phyloP scores from a whole-genome alignment of 2,113 vertebrate species.

The Pelusios castaneus region DNA sequence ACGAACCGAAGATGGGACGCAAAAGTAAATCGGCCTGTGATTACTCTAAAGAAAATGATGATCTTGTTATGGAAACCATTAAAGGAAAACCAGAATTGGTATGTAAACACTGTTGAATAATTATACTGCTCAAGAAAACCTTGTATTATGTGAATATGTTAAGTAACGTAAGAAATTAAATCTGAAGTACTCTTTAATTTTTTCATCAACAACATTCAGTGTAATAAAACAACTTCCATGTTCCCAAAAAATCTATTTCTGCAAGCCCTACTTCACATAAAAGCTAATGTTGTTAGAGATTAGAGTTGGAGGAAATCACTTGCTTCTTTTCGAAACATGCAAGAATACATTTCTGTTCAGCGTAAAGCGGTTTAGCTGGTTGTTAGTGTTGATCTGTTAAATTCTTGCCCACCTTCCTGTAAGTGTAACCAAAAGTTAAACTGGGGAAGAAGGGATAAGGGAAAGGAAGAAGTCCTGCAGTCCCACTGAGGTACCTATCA shows the following conservation, averaged over 20 bases:
- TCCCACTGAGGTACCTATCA: background rate
- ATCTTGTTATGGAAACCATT: conserved; percentile 66
- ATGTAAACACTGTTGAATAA: conserved; percentile 28
- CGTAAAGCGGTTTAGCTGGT: conserved; percentile 34
- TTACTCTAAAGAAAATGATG: conserved; percentile 68
- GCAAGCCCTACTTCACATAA: conserved; percentile 22
- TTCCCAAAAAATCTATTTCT: conserved; percentile 28
- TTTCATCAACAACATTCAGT: background rate
- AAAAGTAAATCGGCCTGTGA: conserved; percentile 57
- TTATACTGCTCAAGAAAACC: background rate
- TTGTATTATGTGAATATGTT: background rate
- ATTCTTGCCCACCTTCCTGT: background rate
- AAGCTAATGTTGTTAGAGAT: background rate
- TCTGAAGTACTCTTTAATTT: accelerated
- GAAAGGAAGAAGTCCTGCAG: background rate
- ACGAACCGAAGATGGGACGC: conserved; percentile 41
- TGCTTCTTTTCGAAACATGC: conserved; percentile 34
- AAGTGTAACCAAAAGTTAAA: background rate
- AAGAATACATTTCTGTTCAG: background rate
- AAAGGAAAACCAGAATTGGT: conserved; percentile 69
- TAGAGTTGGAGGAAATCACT: conserved; percentile 18
- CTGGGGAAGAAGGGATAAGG: background rate
- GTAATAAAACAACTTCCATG: background rate
- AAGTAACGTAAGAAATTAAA: background rate
- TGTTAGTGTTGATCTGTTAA: background rate